Evolutionary conservation across 2,113 vertebrate genomes (phyloP).

Genomic region (Bubo bubo): DNA sequence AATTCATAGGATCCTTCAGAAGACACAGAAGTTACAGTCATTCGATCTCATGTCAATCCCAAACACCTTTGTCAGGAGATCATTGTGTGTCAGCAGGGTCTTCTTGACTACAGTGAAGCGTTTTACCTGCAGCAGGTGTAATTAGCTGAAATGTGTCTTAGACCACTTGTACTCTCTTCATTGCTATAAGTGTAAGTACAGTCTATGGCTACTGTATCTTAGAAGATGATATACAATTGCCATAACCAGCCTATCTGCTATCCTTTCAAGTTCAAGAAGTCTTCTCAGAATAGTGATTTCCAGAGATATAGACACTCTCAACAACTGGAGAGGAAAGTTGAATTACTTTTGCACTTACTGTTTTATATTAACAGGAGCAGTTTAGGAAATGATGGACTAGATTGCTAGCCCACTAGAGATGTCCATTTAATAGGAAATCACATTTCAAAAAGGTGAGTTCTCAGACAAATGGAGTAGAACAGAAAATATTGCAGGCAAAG

Average conservation of each 20-base stretch:
- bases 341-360: background rate
- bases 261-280: background rate
- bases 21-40: background rate
- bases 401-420: background rate
- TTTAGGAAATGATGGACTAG: background rate
- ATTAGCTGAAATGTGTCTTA: background rate
- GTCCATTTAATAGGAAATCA: background rate
- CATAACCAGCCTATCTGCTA: background rate
- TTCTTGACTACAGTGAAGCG: background rate
- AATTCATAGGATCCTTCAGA: background rate
- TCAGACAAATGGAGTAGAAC: background rate
- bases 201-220: background rate
- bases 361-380: background rate
- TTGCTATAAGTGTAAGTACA: background rate
- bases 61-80: background rate
- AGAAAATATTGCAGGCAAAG: background rate
- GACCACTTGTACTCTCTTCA: background rate
- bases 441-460: background rate
- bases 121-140: background rate
- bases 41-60: background rate
- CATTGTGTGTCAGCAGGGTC: background rate
- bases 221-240: background rate
- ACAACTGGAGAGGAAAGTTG: background rate
- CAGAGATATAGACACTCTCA: background rate
- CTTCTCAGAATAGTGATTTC: background rate